A percentile compares a stretch with the other conserved stretches of the same genome.
Conservation (phyloP, 2,888 invertebrate species). For the Blomia tropicalis region DNA sequence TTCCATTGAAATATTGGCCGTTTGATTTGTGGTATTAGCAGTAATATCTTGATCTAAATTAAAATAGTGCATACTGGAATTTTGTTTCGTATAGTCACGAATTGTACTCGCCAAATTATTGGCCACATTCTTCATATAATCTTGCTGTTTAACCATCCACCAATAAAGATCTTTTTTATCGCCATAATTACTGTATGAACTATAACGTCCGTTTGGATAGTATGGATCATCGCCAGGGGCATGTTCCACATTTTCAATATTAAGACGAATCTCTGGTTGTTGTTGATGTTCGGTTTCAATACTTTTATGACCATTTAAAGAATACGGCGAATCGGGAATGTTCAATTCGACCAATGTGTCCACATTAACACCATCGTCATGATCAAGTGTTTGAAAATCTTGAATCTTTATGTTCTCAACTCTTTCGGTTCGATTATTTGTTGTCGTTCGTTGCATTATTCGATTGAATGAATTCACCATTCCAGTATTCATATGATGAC, state of each 20-base stretch:
- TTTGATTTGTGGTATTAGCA: not conserved
- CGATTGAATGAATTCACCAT: not conserved
- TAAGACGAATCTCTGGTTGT: not conserved
- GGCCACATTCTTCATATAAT: slow-evolving; percentile 38
- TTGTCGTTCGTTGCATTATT: not conserved
- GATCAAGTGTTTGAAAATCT: not conserved
- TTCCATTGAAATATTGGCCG: not conserved
- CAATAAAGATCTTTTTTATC: slow-evolving; percentile 70
- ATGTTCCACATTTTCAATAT: no score
- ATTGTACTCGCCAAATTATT: slow-evolving; percentile 32
- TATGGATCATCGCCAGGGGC: not conserved
- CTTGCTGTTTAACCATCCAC: slow-evolving; percentile 89
- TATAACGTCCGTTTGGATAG: not conserved
- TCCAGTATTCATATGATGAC: not conserved
- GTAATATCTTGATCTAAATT: not conserved
- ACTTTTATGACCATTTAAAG: not conserved
- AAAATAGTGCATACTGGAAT: not conserved
- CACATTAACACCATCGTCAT: not conserved
- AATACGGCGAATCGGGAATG: not conserved
- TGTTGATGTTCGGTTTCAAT: not conserved
- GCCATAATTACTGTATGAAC: slow-evolving; percentile 26
- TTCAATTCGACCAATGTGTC: not conserved
- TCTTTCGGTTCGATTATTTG: not conserved
- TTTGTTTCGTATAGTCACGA: not conserved
- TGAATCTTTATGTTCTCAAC: not conserved